Base-by-base conservation (phyloP, 2,888 invertebrate genomes). In the Melipona beecheii region DNA sequence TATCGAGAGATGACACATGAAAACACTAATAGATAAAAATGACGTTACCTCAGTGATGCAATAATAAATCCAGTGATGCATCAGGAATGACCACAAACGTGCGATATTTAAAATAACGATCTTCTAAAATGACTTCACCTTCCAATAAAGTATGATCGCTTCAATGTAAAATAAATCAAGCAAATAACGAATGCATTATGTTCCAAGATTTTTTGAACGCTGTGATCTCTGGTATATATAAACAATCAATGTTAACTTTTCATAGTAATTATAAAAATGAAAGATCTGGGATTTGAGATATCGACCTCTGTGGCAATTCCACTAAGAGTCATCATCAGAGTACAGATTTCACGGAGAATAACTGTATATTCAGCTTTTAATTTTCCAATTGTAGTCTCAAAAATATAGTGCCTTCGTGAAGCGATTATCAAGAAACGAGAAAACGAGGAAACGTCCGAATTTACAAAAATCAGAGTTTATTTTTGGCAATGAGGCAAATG, bases 41-140 rank as follows among this genome's bases (percentile, higher is more conserved):
- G 21, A 19, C 17, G 13, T 31, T 54, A 54, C 17, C 19, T 66
- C 19, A 54, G 11, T 3, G 43, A 43, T 9, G 43, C 43, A 43
- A 43, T 9, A 43, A 43, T 11, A 43, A 11, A 43, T 43, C 11
- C 43, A 24, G 24, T 24, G 24, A 24, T 24, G 24, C 24, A 43
- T 43, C 9, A 43, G 2, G 43, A 43, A 15, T 27, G 52, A 74
- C 43, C 71, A 43, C 21, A 43, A 2, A 54, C 24, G 19, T 24
- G 6, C 50, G 68, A 68, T 49, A 75, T 68, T 68, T 58, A 13
- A 3, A n/a, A n/a, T 43, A 68, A 50, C 50, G 49, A 19, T 60
- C 17, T 17, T 6, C 11, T 31, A 31, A 58, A 60, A 17, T 50
- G 49, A 68, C 19, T 13, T 68, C 58, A 50, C 43, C 24, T 19